phyloP scores from a whole-genome alignment of 1,140 invertebrate species.

The Rhagoletis zephyria region DNA sequence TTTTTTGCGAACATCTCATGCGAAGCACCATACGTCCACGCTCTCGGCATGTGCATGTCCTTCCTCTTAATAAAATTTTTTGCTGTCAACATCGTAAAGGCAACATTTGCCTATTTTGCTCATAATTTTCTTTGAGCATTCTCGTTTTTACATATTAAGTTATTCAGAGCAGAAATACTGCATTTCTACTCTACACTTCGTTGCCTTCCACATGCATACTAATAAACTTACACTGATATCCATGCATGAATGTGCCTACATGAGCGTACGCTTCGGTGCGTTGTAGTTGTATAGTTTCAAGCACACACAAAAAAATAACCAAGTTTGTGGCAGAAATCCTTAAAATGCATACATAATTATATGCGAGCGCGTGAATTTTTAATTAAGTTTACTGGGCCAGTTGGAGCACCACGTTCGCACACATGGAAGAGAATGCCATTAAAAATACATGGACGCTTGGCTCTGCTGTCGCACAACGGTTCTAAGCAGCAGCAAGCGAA shows the following conservation, averaged over 20 bases:
- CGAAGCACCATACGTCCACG: too few relatives aligned
- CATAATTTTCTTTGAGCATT: constrained; percentile 48
- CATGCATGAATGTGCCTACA: not conserved
- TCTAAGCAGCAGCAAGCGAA: not conserved
- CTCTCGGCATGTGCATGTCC: not conserved
- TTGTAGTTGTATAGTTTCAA: constrained; percentile 5
- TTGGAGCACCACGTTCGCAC: not conserved
- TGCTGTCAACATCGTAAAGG: constrained; percentile 34
- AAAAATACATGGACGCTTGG: not conserved
- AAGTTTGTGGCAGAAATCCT: constrained; percentile 34
- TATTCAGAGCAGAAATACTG: constrained; percentile 35
- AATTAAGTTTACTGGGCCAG: constrained; percentile 53
- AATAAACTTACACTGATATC: constrained; percentile 20
- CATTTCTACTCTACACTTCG: constrained; percentile 21
- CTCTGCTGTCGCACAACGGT: not conserved
- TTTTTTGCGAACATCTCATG: not conserved
- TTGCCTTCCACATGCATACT: constrained; percentile 7
- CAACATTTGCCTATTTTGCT: constrained; percentile 45
- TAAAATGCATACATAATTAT: constrained; percentile 53
- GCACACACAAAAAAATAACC: not conserved
- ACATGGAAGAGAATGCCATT: not conserved
- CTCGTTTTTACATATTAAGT: constrained; percentile 44
- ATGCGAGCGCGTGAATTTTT: constrained; percentile 37
- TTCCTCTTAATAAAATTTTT: not conserved
- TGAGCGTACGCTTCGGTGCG: not conserved